Conservation (phyloP, 2,113 vertebrate genomes). For the Crotalus horridus region DNA sequence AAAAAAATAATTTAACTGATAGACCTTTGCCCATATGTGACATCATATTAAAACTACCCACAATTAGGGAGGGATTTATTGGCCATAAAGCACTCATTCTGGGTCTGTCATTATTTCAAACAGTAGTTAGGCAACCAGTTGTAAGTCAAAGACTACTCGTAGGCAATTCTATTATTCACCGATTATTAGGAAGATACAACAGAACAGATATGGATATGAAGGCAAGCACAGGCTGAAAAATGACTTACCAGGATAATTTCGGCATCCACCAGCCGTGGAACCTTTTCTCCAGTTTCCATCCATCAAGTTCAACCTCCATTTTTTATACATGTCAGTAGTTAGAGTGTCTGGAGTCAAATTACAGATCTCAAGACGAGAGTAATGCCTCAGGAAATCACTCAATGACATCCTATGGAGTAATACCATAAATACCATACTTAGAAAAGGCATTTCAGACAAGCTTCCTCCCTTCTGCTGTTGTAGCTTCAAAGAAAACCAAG, state of each 20-base stretch:
- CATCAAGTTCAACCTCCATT: constrained; percentile 86
- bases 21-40: neutral
- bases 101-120: neutral
- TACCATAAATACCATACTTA: fast-evolving
- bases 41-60: neutral
- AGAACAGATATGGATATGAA: neutral
- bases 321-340: constrained; percentile 76
- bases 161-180: neutral
- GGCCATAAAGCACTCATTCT: neutral
- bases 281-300: constrained; percentile 88
- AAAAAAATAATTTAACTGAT: neutral
- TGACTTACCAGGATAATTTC: constrained; percentile 81
- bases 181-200: neutral
- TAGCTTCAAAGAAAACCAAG: neutral
- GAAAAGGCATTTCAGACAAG: neutral
- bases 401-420: constrained; percentile 85
- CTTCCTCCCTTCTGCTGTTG: neutral
- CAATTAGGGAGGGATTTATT: neutral
- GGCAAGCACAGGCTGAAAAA: fast-evolving
- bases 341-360: constrained; percentile 92
- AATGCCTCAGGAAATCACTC: constrained; percentile 83
- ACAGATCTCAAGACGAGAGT: constrained; percentile 90
- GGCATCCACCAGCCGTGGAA: constrained; percentile 90
- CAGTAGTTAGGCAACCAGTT: neutral
- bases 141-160: neutral